Evolutionary conservation across 2,113 vertebrate species (phyloP).

Genomic region (Microtus ochrogaster): DNA sequence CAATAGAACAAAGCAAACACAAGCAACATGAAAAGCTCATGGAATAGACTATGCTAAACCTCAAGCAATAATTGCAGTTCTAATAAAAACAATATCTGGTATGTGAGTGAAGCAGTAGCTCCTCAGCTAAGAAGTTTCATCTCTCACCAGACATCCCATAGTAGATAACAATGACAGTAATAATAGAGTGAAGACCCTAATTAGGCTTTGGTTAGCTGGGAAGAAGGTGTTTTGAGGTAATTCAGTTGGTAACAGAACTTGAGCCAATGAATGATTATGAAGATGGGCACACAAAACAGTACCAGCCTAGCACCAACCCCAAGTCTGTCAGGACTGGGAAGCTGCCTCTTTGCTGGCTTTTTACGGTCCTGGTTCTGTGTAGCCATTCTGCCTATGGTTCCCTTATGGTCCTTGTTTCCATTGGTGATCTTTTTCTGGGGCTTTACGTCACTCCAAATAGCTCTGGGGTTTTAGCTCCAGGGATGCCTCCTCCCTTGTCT

Average conservation of each 20-base stretch:
- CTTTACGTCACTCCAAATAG: neutral
- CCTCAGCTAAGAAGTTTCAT: neutral
- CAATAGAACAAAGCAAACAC: neutral
- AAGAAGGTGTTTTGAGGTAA: neutral
- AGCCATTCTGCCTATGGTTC: neutral
- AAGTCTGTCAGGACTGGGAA: neutral
- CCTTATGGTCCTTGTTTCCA: neutral
- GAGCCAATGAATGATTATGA: neutral
- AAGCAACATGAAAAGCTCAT: neutral
- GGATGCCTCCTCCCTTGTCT: neutral
- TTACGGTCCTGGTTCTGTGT: too few species aligned
- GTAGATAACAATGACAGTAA: neutral
- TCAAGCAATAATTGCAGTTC: neutral
- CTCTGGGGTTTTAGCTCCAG: neutral
- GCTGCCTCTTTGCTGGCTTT: neutral
- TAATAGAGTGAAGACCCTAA: neutral
- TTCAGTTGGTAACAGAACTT: neutral
- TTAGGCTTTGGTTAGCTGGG: neutral
- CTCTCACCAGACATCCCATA: neutral
- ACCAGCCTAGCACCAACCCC: neutral
- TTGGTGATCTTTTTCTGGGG: neutral
- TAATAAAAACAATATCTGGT: neutral
- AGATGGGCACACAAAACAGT: neutral
- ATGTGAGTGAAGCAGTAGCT: neutral
- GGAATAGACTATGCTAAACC: neutral